phyloP scores from a whole-genome alignment of 2,113 vertebrate genomes.

The Aptenodytes forsteri region DNA sequence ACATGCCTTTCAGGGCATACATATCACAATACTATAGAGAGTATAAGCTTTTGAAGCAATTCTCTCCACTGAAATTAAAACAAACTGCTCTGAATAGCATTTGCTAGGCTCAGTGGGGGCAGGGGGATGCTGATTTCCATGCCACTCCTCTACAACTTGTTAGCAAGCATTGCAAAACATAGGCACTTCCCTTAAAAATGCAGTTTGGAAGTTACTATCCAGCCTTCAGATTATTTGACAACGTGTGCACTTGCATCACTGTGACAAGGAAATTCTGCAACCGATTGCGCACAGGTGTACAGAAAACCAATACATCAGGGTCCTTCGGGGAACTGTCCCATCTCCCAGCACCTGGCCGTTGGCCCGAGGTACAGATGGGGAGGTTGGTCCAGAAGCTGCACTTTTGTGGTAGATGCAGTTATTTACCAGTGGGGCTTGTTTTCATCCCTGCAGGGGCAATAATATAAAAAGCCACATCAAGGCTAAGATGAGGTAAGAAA shows the following conservation, averaged over 20 bases:
- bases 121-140: neutral
- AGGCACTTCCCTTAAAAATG: neutral
- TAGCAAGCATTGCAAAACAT: neutral
- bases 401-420: neutral
- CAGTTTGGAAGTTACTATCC: neutral
- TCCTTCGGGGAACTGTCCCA: neutral
- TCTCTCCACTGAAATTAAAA: constrained; percentile 30
- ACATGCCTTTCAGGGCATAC: neutral
- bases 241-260: neutral
- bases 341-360: neutral
- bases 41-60: constrained; percentile 12
- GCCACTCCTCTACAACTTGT: neutral
- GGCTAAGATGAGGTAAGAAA: neutral
- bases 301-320: neutral
- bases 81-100: constrained; percentile 7
- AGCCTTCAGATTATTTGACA: neutral
- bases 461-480: neutral
- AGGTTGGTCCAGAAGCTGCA: neutral
- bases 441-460: neutral
- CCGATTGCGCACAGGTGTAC: fast-evolving
- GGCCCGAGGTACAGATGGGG: neutral
- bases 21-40: constrained; percentile 8
- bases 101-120: neutral
- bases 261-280: neutral
- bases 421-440: neutral